Base-by-base conservation (phyloP, 1,140 invertebrate species). In the Rhynchophorus ferrugineus region DNA sequence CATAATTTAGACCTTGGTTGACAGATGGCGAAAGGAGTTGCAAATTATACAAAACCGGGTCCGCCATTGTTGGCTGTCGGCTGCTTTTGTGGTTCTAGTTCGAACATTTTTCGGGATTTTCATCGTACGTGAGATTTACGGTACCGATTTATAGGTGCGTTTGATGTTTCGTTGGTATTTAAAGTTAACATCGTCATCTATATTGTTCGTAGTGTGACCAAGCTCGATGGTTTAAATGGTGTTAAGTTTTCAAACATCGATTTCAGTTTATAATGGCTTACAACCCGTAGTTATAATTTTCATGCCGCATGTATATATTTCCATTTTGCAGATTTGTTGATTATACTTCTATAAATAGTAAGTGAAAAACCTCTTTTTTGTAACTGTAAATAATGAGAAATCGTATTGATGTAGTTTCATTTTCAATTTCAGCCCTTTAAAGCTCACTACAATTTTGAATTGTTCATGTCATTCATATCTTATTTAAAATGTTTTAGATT, bases 1-100 rank as follows among this genome's bases (percentile, higher is more conserved):
- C 38, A 41, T 41, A 41, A 37, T n/a, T 41, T 18, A 41, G 14
- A 41, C 14, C 20, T 20, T 41, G 1, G 38, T 48, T 48, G 34
- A 50, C 24, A 62, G 61, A 60, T 62, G 58, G 61, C 59, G 56
- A 42, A 42, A 50, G 34, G 16, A 20, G 49, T 59, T 56, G 22
- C 58, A 58, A 56, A 58, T 46, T 60, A 49, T 50, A 55, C 49
- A 60, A 64, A 60, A 65, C 62, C 65, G 59, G 63, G 65, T 64
- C 62, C 65, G 65, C 65, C 63, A 67, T 67, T 65, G 62, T 67
- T 67, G 49, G 57, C 50, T 61, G 60, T 62, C 56, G 61, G 63
- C 63, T 60, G 61, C 57, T 61, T 59, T 66, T 66, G 56, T 61
- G 60, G 61, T 62, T 61, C 57, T 66, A 58, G 57, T 58, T 63